Percentiles rank a stretch among this genome's conserved stretches.
Conservation (phyloP, 2,888 invertebrate genomes). For the Parnassius apollo region DNA sequence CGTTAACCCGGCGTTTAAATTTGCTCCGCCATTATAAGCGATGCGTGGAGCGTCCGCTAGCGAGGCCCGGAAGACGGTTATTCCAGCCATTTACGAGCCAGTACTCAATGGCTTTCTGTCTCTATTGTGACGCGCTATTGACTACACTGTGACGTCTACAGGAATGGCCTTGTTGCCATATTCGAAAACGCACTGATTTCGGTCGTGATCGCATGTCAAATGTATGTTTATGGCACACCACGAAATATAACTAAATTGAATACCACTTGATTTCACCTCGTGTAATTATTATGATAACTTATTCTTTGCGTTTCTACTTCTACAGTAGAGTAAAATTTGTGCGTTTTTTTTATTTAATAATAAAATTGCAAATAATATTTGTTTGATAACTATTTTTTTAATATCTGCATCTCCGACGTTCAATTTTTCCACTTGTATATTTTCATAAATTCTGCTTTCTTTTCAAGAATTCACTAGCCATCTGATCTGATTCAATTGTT, state of each 20-base stretch:
- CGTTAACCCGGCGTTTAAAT: constrained; percentile 26
- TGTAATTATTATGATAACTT: no score
- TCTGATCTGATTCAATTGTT: no score
- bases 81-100: constrained; percentile 57
- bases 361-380: no score
- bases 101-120: constrained; percentile 38
- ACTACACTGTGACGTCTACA: constrained; percentile 39
- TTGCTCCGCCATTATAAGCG: constrained; percentile 24
- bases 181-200: constrained; percentile 7
- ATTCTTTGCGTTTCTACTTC: no score
- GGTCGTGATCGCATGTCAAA: constrained; percentile 12
- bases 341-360: no score
- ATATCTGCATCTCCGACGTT: no score
- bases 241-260: constrained; percentile 10
- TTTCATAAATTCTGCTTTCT: no score
- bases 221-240: constrained; percentile 5
- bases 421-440: no score
- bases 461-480: no score
- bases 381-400: no score
- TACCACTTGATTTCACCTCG: neutral
- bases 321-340: no score
- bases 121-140: constrained; percentile 49
- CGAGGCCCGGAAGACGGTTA: constrained; percentile 52
- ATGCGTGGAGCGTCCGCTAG: constrained; percentile 24
- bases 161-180: constrained; percentile 29